Conservation (phyloP, 2,888 invertebrate species). For the Dichetophora obliterata region DNA sequence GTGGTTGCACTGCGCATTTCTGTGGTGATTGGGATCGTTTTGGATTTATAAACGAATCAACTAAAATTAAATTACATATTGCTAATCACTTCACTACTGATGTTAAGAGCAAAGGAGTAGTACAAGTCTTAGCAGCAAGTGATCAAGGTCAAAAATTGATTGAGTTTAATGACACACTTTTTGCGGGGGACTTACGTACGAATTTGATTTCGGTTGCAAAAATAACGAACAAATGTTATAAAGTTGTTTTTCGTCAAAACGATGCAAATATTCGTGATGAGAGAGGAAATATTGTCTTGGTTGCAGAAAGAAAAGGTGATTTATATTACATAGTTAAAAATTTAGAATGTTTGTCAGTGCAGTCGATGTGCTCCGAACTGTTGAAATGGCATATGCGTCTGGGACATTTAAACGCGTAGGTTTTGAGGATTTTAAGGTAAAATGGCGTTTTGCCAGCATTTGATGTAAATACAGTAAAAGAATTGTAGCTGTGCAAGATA, state of each 20-base stretch:
- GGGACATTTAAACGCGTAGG: slow-evolving; percentile 42
- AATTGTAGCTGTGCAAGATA: slow-evolving; percentile 25
- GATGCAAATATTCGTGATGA: slow-evolving; percentile 32
- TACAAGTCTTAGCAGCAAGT: slow-evolving; percentile 17
- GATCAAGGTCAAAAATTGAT: slow-evolving; percentile 34
- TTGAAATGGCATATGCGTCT: slow-evolving; percentile 40
- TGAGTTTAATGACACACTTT: slow-evolving; percentile 39
- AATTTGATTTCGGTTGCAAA: slow-evolving; percentile 42
- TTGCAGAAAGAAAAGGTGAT: slow-evolving; percentile 41
- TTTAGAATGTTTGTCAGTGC: slow-evolving; percentile 36
- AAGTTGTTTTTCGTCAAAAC: slow-evolving; percentile 40
- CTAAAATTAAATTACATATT: too few species aligned
- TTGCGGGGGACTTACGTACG: slow-evolving; percentile 41
- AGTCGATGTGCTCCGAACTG: slow-evolving; percentile 45
- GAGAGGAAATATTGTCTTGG: too few species aligned
- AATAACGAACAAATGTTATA: slow-evolving; percentile 41
- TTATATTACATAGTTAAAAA: slow-evolving; percentile 40
- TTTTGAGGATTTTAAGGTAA: slow-evolving; percentile 34
- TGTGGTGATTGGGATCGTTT: too few species aligned
- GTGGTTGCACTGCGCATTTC: too few species aligned
- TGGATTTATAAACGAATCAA: too few species aligned
- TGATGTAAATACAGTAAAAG: slow-evolving; percentile 15
- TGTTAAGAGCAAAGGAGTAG: slow-evolving; percentile 39
- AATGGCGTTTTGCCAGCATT: slow-evolving; percentile 27
- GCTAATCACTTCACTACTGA: too few species aligned